Base-by-base conservation (phyloP, 2,797 vertebrate genomes). In the Aplochiton taeniatus region DNA sequence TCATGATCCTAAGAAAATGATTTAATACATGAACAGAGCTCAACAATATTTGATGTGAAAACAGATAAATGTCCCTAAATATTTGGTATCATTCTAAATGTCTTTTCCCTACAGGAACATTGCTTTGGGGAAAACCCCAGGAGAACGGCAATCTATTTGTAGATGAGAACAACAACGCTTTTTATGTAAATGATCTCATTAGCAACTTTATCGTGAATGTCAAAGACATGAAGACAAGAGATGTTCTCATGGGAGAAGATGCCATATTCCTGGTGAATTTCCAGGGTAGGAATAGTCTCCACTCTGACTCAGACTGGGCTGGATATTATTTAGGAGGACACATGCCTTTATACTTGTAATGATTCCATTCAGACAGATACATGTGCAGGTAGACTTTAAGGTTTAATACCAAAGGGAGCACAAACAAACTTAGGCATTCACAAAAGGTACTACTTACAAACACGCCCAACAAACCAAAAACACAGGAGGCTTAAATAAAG, bases 181-280 rank as follows among this genome's bases (percentile, higher is more conserved):
- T 78, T 70, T 81, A 12, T 68, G 90, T 77, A 80, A 75, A 84
- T 58, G 42, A 4, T 18, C 80, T 83, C 68, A 8, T 0, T 47
- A 91, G 92, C 69, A 89, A 59, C 0, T 0, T 51, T 20, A 93
- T 92, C 64, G 76, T 92, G 74, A 91, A 85, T 43, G 69, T 85
- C 1, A 3, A 80, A 51, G 87, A 88, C 66, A 78, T 93, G 77
- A 79, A 63, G 65, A 90, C 85, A 48, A 87, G 85, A 68, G 62
- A 92, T 61, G 93, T 90, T 72, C 83, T 93, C 54, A 94, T 93
- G 77, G 92, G 91, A 9, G 78, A 86, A n/a, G 20, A 88, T 53
- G 71, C 81, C 75, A 92, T 81, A 65, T 69, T 94, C 58, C 88
- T 93, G 57, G 46, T 91, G 75, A 91, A 87, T 14, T 47, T 90